phyloP scores from a whole-genome alignment of 2,113 vertebrate species.

The Strix uralensis region DNA sequence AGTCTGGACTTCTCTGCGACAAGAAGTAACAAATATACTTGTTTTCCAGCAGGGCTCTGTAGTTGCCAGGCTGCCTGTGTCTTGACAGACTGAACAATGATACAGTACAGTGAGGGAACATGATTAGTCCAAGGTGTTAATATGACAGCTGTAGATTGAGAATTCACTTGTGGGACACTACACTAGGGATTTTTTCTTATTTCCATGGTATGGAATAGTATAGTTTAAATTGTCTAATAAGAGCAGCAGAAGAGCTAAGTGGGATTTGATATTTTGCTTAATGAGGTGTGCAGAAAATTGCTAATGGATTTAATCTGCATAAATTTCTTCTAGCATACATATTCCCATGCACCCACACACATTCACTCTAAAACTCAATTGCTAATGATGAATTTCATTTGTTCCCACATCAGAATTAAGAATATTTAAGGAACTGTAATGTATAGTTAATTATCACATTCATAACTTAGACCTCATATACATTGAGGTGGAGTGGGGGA shows the following conservation, averaged over 20 bases:
- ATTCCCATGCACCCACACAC: not conserved
- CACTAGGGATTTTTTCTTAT: not conserved
- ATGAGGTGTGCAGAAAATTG: constrained; percentile 35
- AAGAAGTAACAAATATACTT: not conserved
- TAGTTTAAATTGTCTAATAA: constrained; percentile 7
- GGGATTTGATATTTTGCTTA: constrained; percentile 34
- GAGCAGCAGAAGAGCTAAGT: constrained; percentile 2
- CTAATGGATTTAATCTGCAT: constrained; percentile 54
- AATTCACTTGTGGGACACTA: not conserved
- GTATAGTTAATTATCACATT: constrained; percentile 12
- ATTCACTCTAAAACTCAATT: not conserved
- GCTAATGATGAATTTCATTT: constrained; percentile 47
- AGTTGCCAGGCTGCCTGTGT: not conserved
- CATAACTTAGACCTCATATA: not conserved
- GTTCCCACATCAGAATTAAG: not conserved
- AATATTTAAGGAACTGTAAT: constrained; percentile 33
- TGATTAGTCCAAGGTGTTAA: not conserved
- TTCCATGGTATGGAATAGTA: not conserved
- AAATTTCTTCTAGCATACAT: constrained; percentile 8
- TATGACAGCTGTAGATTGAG: not conserved
- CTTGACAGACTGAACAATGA: not conserved
- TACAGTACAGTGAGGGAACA: not conserved
- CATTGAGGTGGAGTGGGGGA: not conserved
- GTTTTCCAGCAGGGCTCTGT: not conserved
- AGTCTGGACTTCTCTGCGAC: not conserved